Conservation (phyloP, 2,888 invertebrate genomes). For the Brachylomia viminalis region DNA sequence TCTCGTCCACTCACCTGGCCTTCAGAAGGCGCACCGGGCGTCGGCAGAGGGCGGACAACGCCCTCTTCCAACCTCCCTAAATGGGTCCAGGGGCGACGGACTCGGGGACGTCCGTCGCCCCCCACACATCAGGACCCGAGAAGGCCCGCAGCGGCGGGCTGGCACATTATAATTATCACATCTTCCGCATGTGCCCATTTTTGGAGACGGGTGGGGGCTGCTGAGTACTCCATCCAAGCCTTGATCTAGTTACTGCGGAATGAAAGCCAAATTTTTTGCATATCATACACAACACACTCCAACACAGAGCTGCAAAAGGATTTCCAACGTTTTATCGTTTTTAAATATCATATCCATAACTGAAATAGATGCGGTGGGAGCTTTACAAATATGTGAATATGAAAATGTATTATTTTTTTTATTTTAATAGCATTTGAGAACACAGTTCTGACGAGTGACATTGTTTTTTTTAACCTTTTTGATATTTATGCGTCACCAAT, state of each 20-base stretch:
- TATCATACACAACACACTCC: no score
- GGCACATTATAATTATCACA: not conserved
- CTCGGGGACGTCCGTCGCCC: no score
- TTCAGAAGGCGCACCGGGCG: no score
- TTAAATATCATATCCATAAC: not conserved
- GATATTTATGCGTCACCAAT: not conserved
- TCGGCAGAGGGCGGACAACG: no score
- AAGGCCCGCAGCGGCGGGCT: no score
- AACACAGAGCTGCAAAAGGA: not conserved
- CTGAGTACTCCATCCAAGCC: not conserved
- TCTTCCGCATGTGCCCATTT: not conserved
- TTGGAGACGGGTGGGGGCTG: not conserved
- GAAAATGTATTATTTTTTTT: slow-evolving; percentile 18
- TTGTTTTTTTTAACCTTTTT: no score
- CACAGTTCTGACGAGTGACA: not conserved
- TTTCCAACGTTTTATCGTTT: slow-evolving; percentile 10
- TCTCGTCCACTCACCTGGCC: no score
- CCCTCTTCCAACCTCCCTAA: no score
- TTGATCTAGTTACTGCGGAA: not conserved
- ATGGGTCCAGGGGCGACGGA: no score
- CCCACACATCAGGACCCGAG: no score
- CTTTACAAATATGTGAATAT: slow-evolving; percentile 37
- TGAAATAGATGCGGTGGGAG: slow-evolving; percentile 11
- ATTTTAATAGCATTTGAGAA: not conserved
- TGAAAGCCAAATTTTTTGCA: not conserved